Evolutionary conservation across 1,140 invertebrate species (phyloP), one percentile per base, ranked within the genome.

Genomic region (Xylocopa sonorina): DNA sequence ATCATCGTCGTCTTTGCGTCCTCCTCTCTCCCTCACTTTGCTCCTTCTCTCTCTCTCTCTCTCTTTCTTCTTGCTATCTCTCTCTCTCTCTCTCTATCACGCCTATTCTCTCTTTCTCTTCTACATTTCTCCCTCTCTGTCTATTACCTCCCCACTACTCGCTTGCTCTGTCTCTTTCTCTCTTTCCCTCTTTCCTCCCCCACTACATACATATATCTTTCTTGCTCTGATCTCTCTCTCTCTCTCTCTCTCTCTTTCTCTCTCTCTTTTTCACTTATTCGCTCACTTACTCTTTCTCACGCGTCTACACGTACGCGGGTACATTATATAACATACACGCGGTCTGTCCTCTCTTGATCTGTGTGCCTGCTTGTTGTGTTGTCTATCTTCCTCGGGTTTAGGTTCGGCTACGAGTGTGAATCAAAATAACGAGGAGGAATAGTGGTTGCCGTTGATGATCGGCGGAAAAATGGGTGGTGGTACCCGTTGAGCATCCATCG

Each of bases 1-100:
- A 78, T 78, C 71, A 84, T 81, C 80, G 71, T 69, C 68, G 80
- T 71, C 76, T 81, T 82, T 62, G 78, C 78, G 81, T 72, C 63
- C 62, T 82, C 57, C 69, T 84, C 71, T 83, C 55, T 80, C 71
- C 68, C 60, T 67, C 80, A 66, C 38, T 76, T 55, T 82, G 32
- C 46, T 63, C 32, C 27, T 80, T 64, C 38, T 34, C 48, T 64
- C n/a, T 55, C 46, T 46, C 27, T 73, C 48, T 73, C 46, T 21
- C 24, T 53, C 38, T 34, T 3, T 51, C 18, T 53, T 71, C 24
- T 18, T 29, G 34, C 53, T n/a, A 2, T 32, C 7, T 50, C 10
- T n/a, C 16, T 76, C 18, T 32, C 34, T 32, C 57, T 63, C 46
- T 34, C 38, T 78, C 55, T 67, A 53, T 81, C 66, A 63, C 53